Conservation (phyloP, 2,113 vertebrate genomes). For the Mastomys natalensis region DNA sequence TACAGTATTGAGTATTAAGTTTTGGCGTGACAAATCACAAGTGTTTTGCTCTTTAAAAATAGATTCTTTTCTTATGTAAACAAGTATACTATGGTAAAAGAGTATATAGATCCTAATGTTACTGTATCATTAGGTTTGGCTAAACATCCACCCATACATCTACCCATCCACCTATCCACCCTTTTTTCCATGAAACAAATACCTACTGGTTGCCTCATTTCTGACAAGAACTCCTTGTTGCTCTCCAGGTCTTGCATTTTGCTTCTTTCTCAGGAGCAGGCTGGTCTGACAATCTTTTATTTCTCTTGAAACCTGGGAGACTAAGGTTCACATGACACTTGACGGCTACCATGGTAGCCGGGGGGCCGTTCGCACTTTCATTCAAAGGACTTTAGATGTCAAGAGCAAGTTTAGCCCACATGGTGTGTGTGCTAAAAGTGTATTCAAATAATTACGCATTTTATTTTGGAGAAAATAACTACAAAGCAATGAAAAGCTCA, state of each 20-base stretch:
- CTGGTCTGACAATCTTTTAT: background rate
- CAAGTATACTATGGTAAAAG: background rate
- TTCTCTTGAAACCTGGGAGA: constrained; percentile 30
- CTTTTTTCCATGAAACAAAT: background rate
- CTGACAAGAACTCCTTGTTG: background rate
- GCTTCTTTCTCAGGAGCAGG: constrained; percentile 9
- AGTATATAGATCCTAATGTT: background rate
- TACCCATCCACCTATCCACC: background rate
- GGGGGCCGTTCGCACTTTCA: background rate
- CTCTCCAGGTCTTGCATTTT: constrained; percentile 5
- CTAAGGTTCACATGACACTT: constrained; percentile 50
- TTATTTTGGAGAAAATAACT: constrained; percentile 67
- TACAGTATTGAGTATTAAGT: background rate
- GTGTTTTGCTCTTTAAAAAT: constrained; percentile 3
- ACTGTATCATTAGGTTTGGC: background rate
- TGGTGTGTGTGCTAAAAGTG: background rate
- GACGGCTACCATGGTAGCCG: background rate
- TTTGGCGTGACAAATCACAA: background rate
- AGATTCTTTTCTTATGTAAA: constrained; percentile 13
- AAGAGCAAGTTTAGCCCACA: constrained; percentile 52
- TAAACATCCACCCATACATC: background rate
- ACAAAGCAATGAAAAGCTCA: constrained; percentile 60
- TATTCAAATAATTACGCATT: constrained; percentile 61
- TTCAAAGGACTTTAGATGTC: constrained; percentile 44
- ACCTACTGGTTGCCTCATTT: constrained; percentile 33